phyloP scores from a whole-genome alignment of 1,140 invertebrate species.

The Drosophila pectinifera region DNA sequence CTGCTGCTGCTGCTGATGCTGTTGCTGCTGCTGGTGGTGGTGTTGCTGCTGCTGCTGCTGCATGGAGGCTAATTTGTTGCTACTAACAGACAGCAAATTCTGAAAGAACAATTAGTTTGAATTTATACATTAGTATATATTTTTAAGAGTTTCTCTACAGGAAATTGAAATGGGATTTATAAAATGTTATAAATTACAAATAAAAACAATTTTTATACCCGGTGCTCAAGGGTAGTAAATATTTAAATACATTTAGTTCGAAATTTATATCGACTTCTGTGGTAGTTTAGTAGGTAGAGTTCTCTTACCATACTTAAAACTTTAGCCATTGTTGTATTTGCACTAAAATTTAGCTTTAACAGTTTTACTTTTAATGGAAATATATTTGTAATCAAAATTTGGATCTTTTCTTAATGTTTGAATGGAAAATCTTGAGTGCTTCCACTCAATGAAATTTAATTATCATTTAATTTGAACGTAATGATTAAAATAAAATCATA shows the following conservation, averaged over 20 bases:
- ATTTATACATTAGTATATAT: not conserved
- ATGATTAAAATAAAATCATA: too few relatives aligned
- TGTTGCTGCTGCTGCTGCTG: constrained; percentile 76
- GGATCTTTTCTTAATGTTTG: not conserved
- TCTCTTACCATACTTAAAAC: not conserved
- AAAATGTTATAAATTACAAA: too few relatives aligned
- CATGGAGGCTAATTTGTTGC: constrained; percentile 59
- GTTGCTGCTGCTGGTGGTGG: constrained; percentile 79
- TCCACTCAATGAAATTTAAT: too few relatives aligned
- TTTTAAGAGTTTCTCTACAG: too few relatives aligned
- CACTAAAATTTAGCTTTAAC: constrained; percentile 1
- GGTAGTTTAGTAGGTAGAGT: too few relatives aligned
- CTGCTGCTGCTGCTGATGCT: constrained; percentile 60
- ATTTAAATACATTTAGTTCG: too few relatives aligned
- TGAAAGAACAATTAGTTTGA: constrained; percentile 31
- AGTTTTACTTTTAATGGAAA: not conserved
- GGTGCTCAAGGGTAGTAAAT: too few relatives aligned
- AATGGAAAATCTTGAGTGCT: not conserved
- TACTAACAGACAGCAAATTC: constrained; percentile 78
- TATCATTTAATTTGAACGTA: too few relatives aligned
- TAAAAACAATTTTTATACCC: too few relatives aligned
- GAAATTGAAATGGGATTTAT: not conserved
- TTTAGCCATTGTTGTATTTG: not conserved
- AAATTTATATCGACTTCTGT: too few relatives aligned
- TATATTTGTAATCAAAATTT: not conserved